Percentiles rank a stretch among this genome's conserved stretches.
These are phyloP conservation scores for Sarcophaga variegata DNA, from an alignment of 2,888 invertebrate genomes.

Conservation along the genomic window DNA sequence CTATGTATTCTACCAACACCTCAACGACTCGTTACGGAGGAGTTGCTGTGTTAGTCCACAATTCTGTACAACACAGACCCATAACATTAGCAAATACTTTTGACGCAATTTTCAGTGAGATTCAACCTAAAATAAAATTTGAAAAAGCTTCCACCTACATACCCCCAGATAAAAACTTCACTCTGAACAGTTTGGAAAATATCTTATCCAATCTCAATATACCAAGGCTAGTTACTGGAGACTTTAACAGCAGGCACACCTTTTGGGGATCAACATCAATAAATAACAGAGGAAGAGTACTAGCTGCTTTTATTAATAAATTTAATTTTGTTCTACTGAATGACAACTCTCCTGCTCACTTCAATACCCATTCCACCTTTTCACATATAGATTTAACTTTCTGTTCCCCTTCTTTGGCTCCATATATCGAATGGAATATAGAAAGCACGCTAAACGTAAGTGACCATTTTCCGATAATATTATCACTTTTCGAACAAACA, in stretches of 20 bases:
- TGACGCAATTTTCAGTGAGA: conserved; percentile 41
- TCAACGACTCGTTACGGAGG: conserved; percentile 20
- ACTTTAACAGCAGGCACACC: not conserved
- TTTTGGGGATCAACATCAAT: not conserved
- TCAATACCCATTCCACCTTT: conserved; percentile 42
- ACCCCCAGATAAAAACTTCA: not conserved
- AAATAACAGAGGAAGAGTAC: not conserved
- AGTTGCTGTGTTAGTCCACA: conserved; percentile 43
- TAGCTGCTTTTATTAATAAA: not conserved
- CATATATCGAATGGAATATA: conserved; percentile 8
- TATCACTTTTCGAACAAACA: conserved; percentile 12
- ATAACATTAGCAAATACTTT: conserved; percentile 26
- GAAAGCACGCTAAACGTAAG: conserved; percentile 28
- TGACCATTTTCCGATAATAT: conserved; percentile 51
- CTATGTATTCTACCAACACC: conserved; percentile 15
- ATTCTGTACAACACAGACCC: conserved; percentile 6
- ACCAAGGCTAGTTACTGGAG: not conserved
- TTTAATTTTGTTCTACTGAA: conserved; percentile 37
- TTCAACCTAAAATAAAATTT: conserved; percentile 14
- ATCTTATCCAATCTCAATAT: not conserved
- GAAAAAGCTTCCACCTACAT: not conserved
- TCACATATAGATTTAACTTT: conserved; percentile 65
- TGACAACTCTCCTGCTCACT: conserved; percentile 31
- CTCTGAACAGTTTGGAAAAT: not conserved
- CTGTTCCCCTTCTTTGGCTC: conserved; percentile 32